Evolutionary conservation across 2,888 invertebrate species (phyloP).

Genomic region (Leucania comma): DNA sequence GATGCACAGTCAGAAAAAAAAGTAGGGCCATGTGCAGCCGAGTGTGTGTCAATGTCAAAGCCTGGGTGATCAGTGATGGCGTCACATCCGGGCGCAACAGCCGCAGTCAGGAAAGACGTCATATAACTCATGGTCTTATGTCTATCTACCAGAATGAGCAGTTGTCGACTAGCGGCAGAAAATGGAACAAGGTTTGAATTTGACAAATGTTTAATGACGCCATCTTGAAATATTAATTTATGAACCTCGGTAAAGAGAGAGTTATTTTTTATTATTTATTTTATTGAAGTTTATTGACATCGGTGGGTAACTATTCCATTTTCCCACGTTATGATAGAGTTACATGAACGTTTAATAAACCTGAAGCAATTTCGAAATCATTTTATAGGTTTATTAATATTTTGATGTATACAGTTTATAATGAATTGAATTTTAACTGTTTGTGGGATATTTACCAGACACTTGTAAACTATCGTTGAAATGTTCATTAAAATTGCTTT

Average conservation of each 20-base stretch:
- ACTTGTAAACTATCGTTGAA: not conserved
- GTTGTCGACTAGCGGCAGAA: not conserved
- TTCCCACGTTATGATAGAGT: slow-evolving; percentile 34
- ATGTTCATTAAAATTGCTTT: slow-evolving; percentile 15
- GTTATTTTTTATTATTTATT: not conserved
- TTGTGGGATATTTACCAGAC: not conserved
- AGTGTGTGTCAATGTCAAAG: slow-evolving; percentile 67
- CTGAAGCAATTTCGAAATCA: not conserved
- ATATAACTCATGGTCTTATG: slow-evolving; percentile 24
- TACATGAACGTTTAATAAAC: not conserved
- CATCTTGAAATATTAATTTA: not conserved
- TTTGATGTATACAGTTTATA: slow-evolving; percentile 6
- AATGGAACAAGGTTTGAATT: not conserved
- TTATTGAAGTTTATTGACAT: slow-evolving; percentile 2
- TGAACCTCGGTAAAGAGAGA: not conserved
- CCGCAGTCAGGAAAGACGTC: slow-evolving; percentile 47
- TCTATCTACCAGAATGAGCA: not conserved
- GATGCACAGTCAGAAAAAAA: slow-evolving; percentile 52
- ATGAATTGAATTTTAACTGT: slow-evolving; percentile 9
- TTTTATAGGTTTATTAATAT: slow-evolving; percentile 17
- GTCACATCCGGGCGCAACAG: slow-evolving; percentile 55
- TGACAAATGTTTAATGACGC: not conserved
- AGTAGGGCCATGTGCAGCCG: slow-evolving; percentile 53
- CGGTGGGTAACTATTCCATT: not conserved
- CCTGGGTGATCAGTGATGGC: slow-evolving; percentile 54